Evolutionary conservation across 2,797 vertebrate genomes (phyloP), one percentile per base, ranked within the genome.

Genomic region (Lacerta bilineata): DNA sequence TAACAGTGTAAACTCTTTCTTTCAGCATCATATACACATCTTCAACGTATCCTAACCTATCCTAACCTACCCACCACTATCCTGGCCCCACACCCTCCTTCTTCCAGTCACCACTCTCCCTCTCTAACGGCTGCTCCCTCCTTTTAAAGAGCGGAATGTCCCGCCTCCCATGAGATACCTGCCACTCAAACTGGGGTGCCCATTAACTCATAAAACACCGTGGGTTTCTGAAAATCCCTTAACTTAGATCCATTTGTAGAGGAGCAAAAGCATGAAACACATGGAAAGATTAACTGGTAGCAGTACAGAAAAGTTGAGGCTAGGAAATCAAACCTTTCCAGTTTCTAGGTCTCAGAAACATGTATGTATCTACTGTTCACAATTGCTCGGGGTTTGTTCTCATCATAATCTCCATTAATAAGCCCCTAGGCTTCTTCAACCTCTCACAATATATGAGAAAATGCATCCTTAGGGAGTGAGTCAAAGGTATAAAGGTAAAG

Each of bases 271-370:
- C 20, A 75, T 41, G 18, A 75, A 80, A 80, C 8, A 83, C 10
- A 83, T 46, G 20, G 23, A 36, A 39, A 6, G 9, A 69, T 36
- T 55, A 72, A 27, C 36, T 39, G 43, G n/a, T 50, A 84, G n/a
- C 18, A 84, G 68, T 2, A 25, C 46, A 84, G 9, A 83, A 36
- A 61, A 39, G 59, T 27, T 84, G 69, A 84, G 29, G 11, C 46
- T 36, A 27, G 83, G 33, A 84, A 84, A 1, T 1, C 50, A 55
- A 74, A 0, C 0, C 27, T 61, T 85, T 2, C 8, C 9, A 59
- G 36, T 80, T 71, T 89, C 20, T 41, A 72, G 55, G 69, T 61
- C 39, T 33, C 20, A 46, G 36, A 81, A 80, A n/a, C 33, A 87
- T 43, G 29, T 46, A 13, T 78, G 23, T 76, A 68, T 33, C 55